Conservation (phyloP, 2,888 invertebrate genomes). For the Ennomos quercinarius region DNA sequence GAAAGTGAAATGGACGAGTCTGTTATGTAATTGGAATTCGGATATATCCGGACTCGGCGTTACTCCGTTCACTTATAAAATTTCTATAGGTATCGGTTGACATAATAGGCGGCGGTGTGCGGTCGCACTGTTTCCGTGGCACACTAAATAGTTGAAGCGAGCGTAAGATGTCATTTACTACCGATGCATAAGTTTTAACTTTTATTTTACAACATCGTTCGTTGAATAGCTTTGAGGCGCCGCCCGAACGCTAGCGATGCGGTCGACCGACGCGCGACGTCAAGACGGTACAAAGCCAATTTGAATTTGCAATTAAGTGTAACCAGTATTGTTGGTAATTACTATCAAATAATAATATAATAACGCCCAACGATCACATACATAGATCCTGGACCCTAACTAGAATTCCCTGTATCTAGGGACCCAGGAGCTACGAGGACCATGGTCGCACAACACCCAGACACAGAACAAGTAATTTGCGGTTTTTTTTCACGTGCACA, state of each 20-base stretch:
- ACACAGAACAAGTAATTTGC: too few species aligned
- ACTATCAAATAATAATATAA: constrained; percentile 12
- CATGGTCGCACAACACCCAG: too few species aligned
- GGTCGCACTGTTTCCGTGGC: constrained; percentile 59
- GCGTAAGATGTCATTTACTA: constrained; percentile 63
- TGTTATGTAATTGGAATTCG: constrained; percentile 85
- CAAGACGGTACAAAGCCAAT: constrained; percentile 46
- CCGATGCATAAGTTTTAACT: constrained; percentile 48
- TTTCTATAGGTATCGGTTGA: constrained; percentile 79
- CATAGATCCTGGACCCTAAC: too few species aligned
- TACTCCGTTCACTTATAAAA: constrained; percentile 83
- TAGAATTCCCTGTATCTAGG: too few species aligned
- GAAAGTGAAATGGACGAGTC: constrained; percentile 85
- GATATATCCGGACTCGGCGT: constrained; percentile 83
- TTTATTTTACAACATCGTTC: constrained; percentile 50
- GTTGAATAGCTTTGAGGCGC: constrained; percentile 39
- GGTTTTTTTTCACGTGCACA: too few species aligned
- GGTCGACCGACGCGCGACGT: too few species aligned
- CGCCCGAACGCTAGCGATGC: constrained; percentile 29
- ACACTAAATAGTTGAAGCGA: constrained; percentile 61
- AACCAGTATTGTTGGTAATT: constrained; percentile 50
- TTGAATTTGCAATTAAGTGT: constrained; percentile 53
- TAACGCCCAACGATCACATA: too few species aligned
- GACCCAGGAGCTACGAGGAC: too few species aligned
- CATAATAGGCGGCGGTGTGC: constrained; percentile 72